Evolutionary conservation across 2,888 invertebrate species (phyloP).

Genomic region (Drosophila paramelanica): DNA sequence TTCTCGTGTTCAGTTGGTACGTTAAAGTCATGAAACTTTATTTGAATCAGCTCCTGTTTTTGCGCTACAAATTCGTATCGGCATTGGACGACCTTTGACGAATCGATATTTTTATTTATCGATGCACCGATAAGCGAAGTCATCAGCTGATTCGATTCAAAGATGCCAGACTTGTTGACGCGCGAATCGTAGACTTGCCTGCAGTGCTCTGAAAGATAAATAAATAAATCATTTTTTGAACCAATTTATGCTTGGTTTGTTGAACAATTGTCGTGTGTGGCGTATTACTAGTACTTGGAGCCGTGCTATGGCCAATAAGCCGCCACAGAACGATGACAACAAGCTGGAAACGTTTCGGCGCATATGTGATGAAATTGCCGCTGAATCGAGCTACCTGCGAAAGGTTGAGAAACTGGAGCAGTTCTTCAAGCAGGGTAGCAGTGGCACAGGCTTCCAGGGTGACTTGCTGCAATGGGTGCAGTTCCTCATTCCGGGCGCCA

Average conservation of each 20-base stretch:
- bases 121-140: constrained; percentile 89
- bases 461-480: constrained; percentile 93
- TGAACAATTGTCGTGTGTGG: constrained; percentile 7
- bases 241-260: constrained; percentile 48
- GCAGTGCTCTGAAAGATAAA: constrained; percentile 87
- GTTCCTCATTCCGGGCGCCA: constrained; percentile 92
- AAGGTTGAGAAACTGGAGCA: constrained; percentile 91
- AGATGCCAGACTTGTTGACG: constrained; percentile 91
- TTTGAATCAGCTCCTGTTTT: constrained; percentile 89
- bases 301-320: constrained; percentile 45
- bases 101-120: constrained; percentile 35
- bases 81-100: constrained; percentile 88
- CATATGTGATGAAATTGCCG: constrained; percentile 91
- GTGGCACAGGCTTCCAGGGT: constrained; percentile 89
- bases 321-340: constrained; percentile 87
- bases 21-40: constrained; percentile 84
- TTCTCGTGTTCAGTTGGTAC: constrained; percentile 82
- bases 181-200: constrained; percentile 93
- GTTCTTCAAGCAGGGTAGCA: constrained; percentile 88
- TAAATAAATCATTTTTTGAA: not conserved
- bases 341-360: constrained; percentile 91
- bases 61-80: constrained; percentile 95
- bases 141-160: constrained; percentile 92
- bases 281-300: constrained; percentile 19
- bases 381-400: constrained; percentile 91